Percentiles rank a stretch among this genome's conserved stretches.
Conservation (phyloP, 2,113 vertebrate genomes). For the Toxostoma redivivum region DNA sequence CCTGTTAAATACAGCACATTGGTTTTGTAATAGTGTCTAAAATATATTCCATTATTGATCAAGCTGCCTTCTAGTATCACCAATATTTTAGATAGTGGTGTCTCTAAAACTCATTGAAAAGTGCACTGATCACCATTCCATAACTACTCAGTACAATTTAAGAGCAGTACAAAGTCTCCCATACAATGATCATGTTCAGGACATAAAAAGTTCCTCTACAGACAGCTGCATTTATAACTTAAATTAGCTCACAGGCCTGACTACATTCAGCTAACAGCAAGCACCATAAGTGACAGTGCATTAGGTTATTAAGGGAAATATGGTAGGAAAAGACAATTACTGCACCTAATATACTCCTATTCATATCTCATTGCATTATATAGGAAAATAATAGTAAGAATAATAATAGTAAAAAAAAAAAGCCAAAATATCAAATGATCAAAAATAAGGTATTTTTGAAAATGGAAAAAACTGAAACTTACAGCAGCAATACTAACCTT, state of each 20-base stretch:
- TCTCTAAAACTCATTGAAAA: not conserved
- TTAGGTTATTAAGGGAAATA: not conserved
- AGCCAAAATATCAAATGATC: conserved; percentile 54
- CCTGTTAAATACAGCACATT: not conserved
- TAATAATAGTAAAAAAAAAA: not conserved
- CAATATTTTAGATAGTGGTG: not conserved
- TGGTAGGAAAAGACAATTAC: not conserved
- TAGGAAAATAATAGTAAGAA: conserved; percentile 41
- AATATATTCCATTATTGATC: not conserved
- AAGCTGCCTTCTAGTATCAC: not conserved
- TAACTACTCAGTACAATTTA: not conserved
- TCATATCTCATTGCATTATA: not conserved
- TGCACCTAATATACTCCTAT: not conserved
- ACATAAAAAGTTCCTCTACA: not conserved
- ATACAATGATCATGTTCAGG: not conserved
- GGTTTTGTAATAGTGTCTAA: not conserved
- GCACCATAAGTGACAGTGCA: not conserved
- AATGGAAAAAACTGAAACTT: conserved; percentile 84
- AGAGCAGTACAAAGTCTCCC: not conserved
- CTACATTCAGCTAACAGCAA: not conserved
- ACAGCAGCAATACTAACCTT: conserved; percentile 97
- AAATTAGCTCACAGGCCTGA: not conserved
- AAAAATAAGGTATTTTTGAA: conserved; percentile 67
- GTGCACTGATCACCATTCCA: not conserved
- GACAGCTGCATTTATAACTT: not conserved